A percentile compares a stretch with the other conserved stretches of the same genome.
Conservation (phyloP, 2,113 vertebrate genomes). For the Prunella himalayana region DNA sequence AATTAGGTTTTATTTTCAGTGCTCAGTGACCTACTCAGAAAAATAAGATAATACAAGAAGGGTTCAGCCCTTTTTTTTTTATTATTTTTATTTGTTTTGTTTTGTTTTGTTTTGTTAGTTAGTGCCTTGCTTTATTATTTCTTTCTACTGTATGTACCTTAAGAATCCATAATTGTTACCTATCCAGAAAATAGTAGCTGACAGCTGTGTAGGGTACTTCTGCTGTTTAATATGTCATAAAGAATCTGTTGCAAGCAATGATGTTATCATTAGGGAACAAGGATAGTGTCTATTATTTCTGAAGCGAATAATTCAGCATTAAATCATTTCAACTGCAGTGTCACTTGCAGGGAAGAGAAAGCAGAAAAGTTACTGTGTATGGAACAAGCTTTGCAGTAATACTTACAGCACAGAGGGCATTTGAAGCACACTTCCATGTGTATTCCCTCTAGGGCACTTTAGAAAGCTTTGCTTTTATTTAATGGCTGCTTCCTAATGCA, state of each 20-base stretch:
- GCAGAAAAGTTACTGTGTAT: neutral
- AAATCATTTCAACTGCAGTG: constrained; percentile 28
- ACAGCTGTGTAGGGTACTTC: neutral
- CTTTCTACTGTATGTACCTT: neutral
- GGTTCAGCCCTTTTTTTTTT: neutral
- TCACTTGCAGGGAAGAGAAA: neutral
- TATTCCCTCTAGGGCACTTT: constrained; percentile 35
- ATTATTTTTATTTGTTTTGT: neutral
- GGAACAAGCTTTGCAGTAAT: neutral
- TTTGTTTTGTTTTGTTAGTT: constrained; percentile 3
- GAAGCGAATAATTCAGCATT: neutral
- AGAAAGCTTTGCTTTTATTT: constrained; percentile 49
- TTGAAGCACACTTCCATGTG: neutral
- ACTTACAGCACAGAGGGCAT: neutral
- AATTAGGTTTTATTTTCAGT: constrained; percentile 75
- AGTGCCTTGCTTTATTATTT: neutral
- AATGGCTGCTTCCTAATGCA: constrained; percentile 51
- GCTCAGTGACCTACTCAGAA: constrained; percentile 70
- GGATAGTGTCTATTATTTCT: neutral
- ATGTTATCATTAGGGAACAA: constrained; percentile 44
- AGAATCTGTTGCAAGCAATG: constrained; percentile 15
- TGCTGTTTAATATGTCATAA: constrained; percentile 22
- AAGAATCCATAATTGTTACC: constrained; percentile 47
- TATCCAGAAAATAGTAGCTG: constrained; percentile 27
- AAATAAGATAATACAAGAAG: constrained; percentile 42